Percentiles rank a stretch among this genome's conserved stretches.
These are phyloP conservation scores for Stichopus horrens DNA, from an alignment of 53 echinoderm and acorn worm species.

Conservation along the genomic window DNA sequence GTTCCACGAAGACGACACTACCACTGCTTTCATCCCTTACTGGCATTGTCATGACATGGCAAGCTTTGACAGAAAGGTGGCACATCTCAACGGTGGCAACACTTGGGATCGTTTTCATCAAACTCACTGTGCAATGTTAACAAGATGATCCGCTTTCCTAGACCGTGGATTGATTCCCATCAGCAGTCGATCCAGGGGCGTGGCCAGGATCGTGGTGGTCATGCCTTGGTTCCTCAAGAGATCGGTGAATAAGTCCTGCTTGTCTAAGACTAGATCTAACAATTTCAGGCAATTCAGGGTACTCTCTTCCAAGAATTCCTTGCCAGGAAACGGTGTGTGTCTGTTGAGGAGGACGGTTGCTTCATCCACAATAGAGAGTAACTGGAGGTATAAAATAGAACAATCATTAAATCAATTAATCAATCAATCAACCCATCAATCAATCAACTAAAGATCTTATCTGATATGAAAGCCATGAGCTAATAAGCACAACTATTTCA, in stretches of 20 bases:
- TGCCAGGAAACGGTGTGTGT: conserved; percentile 73
- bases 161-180: conserved; percentile 92
- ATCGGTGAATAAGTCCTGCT: conserved; percentile 83
- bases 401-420: neutral
- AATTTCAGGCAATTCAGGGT: conserved; percentile 81
- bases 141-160: conserved; percentile 83
- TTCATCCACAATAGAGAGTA: conserved; percentile 79
- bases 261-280: conserved; percentile 80
- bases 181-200: conserved; percentile 83
- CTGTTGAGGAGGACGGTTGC: conserved; percentile 63
- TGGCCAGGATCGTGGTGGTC: conserved; percentile 84
- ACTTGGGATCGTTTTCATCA: neutral
- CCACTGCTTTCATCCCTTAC: too few relatives aligned
- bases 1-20: too few relatives aligned
- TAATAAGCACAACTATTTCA: too few relatives aligned
- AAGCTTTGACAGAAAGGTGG: too few relatives aligned
- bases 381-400: conserved; percentile 49
- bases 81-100: neutral
- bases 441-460: neutral
- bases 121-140: conserved; percentile 84
- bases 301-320: conserved; percentile 64
- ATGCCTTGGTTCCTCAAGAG: conserved; percentile 71
- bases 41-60: too few relatives aligned
- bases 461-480: neutral
- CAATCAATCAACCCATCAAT: neutral